A percentile compares a stretch with the other conserved stretches of the same genome.
These are phyloP conservation scores for Polia nebulosa DNA, from an alignment of 2,888 invertebrate species.

Conservation along the genomic window DNA sequence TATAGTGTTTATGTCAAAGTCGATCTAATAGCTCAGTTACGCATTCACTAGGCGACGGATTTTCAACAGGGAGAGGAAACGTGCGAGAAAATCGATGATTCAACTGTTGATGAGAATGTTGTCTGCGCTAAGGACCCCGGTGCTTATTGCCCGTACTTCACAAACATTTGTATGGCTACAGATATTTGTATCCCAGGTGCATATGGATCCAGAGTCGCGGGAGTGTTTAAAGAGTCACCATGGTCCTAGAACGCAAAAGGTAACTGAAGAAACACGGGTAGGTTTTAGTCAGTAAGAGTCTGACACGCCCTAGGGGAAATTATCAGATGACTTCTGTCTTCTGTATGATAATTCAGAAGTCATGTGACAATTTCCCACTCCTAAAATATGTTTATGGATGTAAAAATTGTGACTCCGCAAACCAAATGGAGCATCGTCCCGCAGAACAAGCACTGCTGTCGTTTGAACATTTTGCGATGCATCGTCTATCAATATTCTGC, in stretches of 20 bases:
- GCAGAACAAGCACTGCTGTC: not conserved
- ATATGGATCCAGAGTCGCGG: no score
- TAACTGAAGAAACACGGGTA: no score
- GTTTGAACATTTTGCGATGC: no score
- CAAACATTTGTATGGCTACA: conserved; percentile 1
- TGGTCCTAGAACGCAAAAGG: no score
- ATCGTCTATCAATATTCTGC: no score
- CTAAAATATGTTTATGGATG: conserved; percentile 2
- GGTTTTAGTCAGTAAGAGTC: no score
- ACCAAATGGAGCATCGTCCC: not conserved
- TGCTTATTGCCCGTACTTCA: conserved; percentile 11
- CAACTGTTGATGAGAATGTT: conserved; percentile 6
- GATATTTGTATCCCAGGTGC: conserved; percentile 10
- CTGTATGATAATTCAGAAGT: no score
- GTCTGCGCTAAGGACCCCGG: not conserved
- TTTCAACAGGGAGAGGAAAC: not conserved
- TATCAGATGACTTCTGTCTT: no score
- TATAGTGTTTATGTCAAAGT: conserved; percentile 63
- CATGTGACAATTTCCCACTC: no score
- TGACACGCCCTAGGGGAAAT: no score
- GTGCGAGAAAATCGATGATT: conserved; percentile 12
- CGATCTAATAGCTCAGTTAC: conserved; percentile 43
- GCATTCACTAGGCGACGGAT: conserved; percentile 17
- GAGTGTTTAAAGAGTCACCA: no score
- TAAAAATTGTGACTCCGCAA: conserved; percentile 2